Evolutionary conservation across 1,140 invertebrate species (phyloP).

Genomic region (Ceratina calcarata): DNA sequence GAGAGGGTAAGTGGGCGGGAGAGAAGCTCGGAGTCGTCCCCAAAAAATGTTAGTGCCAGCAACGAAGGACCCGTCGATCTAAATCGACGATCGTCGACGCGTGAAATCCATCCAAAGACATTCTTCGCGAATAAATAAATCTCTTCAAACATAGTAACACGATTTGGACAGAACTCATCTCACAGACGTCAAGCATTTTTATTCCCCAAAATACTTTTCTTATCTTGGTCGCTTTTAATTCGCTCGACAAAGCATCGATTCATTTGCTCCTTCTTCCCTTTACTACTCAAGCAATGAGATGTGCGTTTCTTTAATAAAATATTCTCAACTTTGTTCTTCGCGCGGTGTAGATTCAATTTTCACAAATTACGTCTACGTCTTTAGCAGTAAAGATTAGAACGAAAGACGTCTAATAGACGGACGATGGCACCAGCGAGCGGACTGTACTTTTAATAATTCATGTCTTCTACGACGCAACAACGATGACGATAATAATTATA

Average conservation of each 20-base stretch:
- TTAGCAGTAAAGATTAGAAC: conserved; percentile 32
- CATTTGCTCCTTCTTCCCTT: not conserved
- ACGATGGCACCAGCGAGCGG: conserved; percentile 42
- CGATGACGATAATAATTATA: conserved; percentile 59
- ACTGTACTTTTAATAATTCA: conserved; percentile 24
- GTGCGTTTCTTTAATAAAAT: conserved; percentile 30
- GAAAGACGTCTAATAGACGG: conserved; percentile 25
- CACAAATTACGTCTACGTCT: not conserved
- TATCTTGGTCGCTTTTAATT: conserved; percentile 16
- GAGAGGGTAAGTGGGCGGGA: conserved; percentile 46
- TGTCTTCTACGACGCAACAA: conserved; percentile 46
- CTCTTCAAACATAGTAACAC: conserved; percentile 47
- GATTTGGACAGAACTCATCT: conserved; percentile 53
- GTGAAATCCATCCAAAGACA: conserved; percentile 21
- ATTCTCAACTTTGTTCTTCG: not conserved
- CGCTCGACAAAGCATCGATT: conserved; percentile 6
- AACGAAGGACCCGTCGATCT: conserved; percentile 31
- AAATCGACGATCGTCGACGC: conserved; percentile 6
- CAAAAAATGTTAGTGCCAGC: conserved; percentile 32
- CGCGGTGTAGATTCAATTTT: no score
- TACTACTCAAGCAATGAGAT: not conserved
- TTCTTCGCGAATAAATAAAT: conserved; percentile 48
- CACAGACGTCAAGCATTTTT: conserved; percentile 23
- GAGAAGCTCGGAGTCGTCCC: conserved; percentile 40
- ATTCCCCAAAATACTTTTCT: conserved; percentile 20